Evolutionary conservation across 1,140 invertebrate genomes (phyloP), one percentile per base, ranked within the genome.

Genomic region (Bombus difficillimus): DNA sequence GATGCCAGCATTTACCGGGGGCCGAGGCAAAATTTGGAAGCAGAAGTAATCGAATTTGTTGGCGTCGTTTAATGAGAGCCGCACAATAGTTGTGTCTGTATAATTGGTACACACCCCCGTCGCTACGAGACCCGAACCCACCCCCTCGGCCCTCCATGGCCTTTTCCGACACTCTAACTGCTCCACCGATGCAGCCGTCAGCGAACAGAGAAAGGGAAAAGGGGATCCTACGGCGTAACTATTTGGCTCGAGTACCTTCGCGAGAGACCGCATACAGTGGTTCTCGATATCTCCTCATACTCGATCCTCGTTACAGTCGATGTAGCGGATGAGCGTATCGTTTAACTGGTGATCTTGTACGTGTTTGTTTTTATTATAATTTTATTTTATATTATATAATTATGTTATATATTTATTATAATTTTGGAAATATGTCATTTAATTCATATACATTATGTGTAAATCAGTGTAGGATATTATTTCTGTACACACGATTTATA

Each of bases 41-140:
- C 93, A 94, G 92, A 94, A 95, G 93, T 95, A 95, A 95, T 95
- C 94, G 94, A 95, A 95, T 95, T 94, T 94, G 94, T 95, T 95
- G 92, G 93, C 92, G 92, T 94, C 94, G 93, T 94, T 95, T 95
- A 95, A 95, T 94, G 94, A 94, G 94, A 94, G 93, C 92, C 92
- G 91, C 92, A 92, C 92, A 93, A 95, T 95, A 93, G 94, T 94
- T 94, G 94, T 94, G 94, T 94, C 94, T 91, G 91, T 93, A 92
- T 95, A 95, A 95, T 95, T 94, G 93, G 93, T 94, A 92, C 91
- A 93, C 92, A 92, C 91, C 92, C 91, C 84, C 80, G 59, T 81
- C 66, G 85, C 39, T 25, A 66, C 88, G 72, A 85, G 73, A 85
- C 73, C 86, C 72, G 79, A 86, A 81, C 41, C 74, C 71, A 76